Conservation (phyloP, 2,888 invertebrate genomes). For the Eupithecia exiguata region DNA sequence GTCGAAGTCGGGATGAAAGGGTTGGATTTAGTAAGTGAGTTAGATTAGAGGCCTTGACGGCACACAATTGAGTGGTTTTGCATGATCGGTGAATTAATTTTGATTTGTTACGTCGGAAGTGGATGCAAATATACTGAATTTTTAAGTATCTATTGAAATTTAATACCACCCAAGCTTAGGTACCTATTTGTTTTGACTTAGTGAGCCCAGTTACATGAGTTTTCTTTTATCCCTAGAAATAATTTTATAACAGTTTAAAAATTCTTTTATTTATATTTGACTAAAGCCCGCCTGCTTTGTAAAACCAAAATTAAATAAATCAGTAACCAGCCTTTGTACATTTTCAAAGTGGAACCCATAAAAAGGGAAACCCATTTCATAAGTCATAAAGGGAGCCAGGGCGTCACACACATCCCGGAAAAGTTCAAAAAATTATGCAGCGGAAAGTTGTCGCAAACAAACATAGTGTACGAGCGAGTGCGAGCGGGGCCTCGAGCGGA, state of each 20-base stretch:
- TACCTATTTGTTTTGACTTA: background rate
- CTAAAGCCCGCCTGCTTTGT: background rate
- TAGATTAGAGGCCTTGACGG: conserved; percentile 34
- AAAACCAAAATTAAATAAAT: background rate
- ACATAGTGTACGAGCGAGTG: conserved; percentile 25
- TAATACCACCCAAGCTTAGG: background rate
- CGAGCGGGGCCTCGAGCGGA: conserved; percentile 20
- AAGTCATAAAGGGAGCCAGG: conserved; percentile 31
- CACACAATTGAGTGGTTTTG: conserved; percentile 38
- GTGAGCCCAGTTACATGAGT: background rate
- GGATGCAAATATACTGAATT: conserved; percentile 12
- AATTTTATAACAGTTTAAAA: background rate
- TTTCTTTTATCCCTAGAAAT: background rate
- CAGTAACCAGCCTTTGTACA: conserved; percentile 6
- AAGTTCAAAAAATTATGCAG: conserved; percentile 40
- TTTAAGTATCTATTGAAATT: background rate
- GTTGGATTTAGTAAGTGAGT: conserved; percentile 32
- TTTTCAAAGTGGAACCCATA: conserved; percentile 16
- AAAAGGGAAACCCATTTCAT: conserved; percentile 21
- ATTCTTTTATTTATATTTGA: background rate
- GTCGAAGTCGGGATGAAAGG: conserved; percentile 27
- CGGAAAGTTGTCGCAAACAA: conserved; percentile 43
- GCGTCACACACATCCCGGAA: conserved; percentile 30
- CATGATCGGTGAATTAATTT: conserved; percentile 38
- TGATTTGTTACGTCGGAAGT: conserved; percentile 24